Conservation (phyloP, 2,888 invertebrate species). For the Muschampia plurimacula region DNA sequence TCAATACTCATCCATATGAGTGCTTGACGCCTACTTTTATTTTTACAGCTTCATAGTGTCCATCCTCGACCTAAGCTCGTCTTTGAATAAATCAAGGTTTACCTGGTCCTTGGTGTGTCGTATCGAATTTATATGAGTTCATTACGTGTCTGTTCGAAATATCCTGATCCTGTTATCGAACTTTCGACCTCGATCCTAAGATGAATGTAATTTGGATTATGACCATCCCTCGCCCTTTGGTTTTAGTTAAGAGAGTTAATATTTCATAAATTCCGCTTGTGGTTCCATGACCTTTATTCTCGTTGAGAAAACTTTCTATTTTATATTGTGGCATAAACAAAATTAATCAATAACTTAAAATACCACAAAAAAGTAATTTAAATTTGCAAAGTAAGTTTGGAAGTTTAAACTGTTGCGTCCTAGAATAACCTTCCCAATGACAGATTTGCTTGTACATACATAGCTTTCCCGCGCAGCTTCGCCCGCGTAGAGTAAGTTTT, state of each 20-base stretch:
- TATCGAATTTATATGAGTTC: slow-evolving; percentile 33
- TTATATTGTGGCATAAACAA: too few species aligned
- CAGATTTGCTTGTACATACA: too few species aligned
- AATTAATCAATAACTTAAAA: too few species aligned
- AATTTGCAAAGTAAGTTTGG: too few species aligned
- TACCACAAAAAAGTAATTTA: too few species aligned
- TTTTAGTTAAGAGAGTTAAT: slow-evolving; percentile 22
- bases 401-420: too few species aligned
- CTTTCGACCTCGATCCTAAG: slow-evolving; percentile 33
- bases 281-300: background rate
- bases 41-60: background rate
- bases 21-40: background rate
- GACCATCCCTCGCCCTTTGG: slow-evolving; percentile 33
- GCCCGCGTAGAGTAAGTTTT: too few species aligned
- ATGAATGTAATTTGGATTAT: slow-evolving; percentile 37
- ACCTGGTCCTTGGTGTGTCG: slow-evolving; percentile 7
- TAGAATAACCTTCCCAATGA: too few species aligned
- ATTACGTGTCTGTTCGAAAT: slow-evolving; percentile 30
- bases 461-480: too few species aligned
- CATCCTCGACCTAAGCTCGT: background rate
- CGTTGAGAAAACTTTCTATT: background rate
- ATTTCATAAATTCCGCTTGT: background rate
- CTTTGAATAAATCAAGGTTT: slow-evolving; percentile 22
- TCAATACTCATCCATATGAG: background rate
- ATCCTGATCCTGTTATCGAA: slow-evolving; percentile 34